Base-by-base conservation (phyloP, 2,113 vertebrate species). In the Neotoma lepida region DNA sequence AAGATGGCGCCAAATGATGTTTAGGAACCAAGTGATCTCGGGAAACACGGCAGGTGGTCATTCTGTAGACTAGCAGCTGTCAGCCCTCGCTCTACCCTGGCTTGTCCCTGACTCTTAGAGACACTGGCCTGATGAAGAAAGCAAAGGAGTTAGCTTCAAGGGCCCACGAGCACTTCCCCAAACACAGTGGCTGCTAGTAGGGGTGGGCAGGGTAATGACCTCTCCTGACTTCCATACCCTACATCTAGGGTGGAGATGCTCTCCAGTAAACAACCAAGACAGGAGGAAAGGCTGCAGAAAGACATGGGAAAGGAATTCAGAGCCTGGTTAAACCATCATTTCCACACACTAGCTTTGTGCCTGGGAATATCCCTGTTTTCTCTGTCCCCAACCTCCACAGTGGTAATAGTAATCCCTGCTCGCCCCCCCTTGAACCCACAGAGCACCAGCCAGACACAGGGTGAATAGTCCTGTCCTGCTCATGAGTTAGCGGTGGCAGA, bases 1-100 rank as follows among this genome's bases (percentile, higher is more conserved):
- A 35, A n/a, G 3, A 0, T 98, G 98, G 98, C 93, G 71, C 0
- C 26, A 97, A 92, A 86, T n/a, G 28, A 90, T 12, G 12, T 93
- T 97, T 44, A 71, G 18, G 87, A 89, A 20, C 76, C 61, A 89
- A 22, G 94, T 95, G 96, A 90, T 90, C 12, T 95, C 71, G 10
- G 94, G 74, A 66, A 93, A 78, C 33, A 82, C 74, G 17, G 49
- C 66, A 14, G 87, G 94, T n/a, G 26, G 44, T 30, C 26, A 26
- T 49, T 51, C 84, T 63, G 51, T 39, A 30, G 61, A 8, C 4
- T 3, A 0, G 10, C 33, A 58, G 26, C 49, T 24, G 30, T 39
- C 44, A 68, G 88, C 63, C 28, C 41, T 26, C 4, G 13, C 30
- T 41, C 41, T 39, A 1, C 6, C 33, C 30, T 54, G 15, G 84